Conservation (phyloP, 2,113 vertebrate species). For the Grantiella picta region DNA sequence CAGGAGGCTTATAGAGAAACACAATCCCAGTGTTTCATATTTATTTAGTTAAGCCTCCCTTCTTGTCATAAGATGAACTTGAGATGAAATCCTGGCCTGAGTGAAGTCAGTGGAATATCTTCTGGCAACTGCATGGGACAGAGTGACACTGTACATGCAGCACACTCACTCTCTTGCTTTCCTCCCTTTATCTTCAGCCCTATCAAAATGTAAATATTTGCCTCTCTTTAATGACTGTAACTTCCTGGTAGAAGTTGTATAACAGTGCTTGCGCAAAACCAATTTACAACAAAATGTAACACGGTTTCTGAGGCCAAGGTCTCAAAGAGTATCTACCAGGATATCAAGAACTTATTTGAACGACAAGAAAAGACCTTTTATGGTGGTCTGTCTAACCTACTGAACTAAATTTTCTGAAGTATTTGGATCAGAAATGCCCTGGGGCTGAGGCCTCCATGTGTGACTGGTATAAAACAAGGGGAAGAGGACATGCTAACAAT, state of each 20-base stretch:
- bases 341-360: not conserved
- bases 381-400: not conserved
- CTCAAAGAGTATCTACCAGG: not conserved
- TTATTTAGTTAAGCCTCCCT: not conserved
- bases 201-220: conserved; percentile 31
- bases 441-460: not conserved
- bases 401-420: not conserved
- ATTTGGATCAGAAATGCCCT: not conserved
- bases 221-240: not conserved
- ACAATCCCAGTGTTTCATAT: not conserved
- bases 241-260: conserved; percentile 1
- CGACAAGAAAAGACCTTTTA: not conserved
- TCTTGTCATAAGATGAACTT: not conserved
- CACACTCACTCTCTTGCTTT: not conserved
- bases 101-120: not conserved
- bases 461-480: not conserved
- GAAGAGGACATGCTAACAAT: not conserved
- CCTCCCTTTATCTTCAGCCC: not conserved
- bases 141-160: not conserved
- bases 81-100: not conserved
- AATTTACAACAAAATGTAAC: not conserved
- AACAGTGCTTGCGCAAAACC: not conserved
- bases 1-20: not conserved
- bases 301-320: not conserved
- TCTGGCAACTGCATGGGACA: not conserved